Conservation (phyloP, 1,140 invertebrate genomes). For the Drosophila carrolli region DNA sequence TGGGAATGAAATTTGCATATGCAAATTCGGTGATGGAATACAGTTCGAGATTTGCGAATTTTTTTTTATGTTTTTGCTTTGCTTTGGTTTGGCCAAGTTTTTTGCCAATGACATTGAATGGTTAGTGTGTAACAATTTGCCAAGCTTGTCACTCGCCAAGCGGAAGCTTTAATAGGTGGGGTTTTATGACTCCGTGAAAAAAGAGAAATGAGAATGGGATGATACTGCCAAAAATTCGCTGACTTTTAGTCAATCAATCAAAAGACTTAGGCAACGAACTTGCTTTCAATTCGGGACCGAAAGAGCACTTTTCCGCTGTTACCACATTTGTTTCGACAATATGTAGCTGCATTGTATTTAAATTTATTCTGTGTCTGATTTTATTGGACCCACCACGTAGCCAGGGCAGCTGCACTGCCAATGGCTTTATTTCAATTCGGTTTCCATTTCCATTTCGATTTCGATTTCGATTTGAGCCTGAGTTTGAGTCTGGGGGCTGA, state of each 20-base stretch:
- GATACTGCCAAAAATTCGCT: conserved; percentile 26
- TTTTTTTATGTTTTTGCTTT: conserved; percentile 21
- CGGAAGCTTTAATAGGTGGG: conserved; percentile 44
- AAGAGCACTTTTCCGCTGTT: not conserved
- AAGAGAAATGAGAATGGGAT: conserved; percentile 20
- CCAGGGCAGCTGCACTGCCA: conserved; percentile 34
- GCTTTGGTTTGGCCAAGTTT: conserved; percentile 14
- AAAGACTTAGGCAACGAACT: conserved; percentile 73
- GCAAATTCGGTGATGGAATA: conserved; percentile 59
- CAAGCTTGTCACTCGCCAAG: conserved; percentile 44
- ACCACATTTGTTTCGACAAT: conserved; percentile 44
- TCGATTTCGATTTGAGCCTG: conserved; percentile 45
- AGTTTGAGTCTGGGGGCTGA: conserved; percentile 44
- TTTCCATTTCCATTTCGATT: conserved; percentile 48
- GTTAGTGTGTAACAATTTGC: conserved; percentile 54
- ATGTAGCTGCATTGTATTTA: conserved; percentile 73
- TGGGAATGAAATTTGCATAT: conserved; percentile 79
- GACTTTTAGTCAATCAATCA: conserved; percentile 32
- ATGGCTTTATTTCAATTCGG: conserved; percentile 67
- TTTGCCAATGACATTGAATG: conserved; percentile 61
- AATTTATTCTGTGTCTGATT: conserved; percentile 60
- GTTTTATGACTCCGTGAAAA: conserved; percentile 25
- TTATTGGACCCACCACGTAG: conserved; percentile 45
- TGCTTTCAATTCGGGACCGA: conserved; percentile 9
- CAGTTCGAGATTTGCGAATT: conserved; percentile 48